phyloP scores from a whole-genome alignment of 2,888 invertebrate genomes.

The Gasteruption jaculator region DNA sequence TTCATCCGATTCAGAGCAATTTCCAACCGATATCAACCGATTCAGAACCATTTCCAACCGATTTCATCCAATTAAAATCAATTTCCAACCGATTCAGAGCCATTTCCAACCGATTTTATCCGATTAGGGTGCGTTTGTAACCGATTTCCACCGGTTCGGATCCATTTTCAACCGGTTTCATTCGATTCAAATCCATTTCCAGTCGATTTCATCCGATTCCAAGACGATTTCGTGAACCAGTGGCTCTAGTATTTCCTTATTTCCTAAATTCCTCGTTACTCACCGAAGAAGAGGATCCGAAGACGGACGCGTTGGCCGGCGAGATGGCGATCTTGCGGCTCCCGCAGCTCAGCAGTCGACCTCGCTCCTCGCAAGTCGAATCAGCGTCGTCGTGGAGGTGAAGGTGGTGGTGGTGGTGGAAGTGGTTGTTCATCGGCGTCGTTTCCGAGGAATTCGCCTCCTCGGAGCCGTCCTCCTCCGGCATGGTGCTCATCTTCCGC shows the following conservation, averaged over 20 bases:
- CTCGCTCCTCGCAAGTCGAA: slow-evolving; percentile 36
- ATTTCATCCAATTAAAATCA: too few species aligned
- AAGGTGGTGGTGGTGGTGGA: slow-evolving; percentile 12
- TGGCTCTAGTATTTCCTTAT: slow-evolving; percentile 21
- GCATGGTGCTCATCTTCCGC: slow-evolving; percentile 46
- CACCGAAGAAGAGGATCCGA: slow-evolving; percentile 1
- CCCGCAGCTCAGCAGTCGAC: slow-evolving; percentile 25
- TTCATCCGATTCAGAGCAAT: too few species aligned
- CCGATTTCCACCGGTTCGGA: too few species aligned
- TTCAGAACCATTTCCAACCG: too few species aligned
- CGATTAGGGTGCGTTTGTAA: too few species aligned
- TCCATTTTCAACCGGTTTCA: too few species aligned
- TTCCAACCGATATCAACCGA: too few species aligned
- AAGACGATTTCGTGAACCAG: slow-evolving; percentile 9
- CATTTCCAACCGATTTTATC: too few species aligned
- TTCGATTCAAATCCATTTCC: too few species aligned
- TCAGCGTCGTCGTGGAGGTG: slow-evolving; percentile 36
- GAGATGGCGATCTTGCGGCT: slow-evolving; percentile 24
- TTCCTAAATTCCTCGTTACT: too few species aligned
- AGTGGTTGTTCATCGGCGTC: slow-evolving; percentile 3
- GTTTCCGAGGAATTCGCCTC: slow-evolving; percentile 30
- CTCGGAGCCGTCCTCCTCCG: slow-evolving; percentile 40
- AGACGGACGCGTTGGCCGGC: slow-evolving; percentile 12
- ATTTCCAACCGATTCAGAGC: too few species aligned
- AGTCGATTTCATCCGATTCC: slow-evolving; percentile 8